Percentiles rank a stretch among this genome's conserved stretches.
phyloP scores from a whole-genome alignment of 1,140 invertebrate genomes.

The Ectropis grisescens region DNA sequence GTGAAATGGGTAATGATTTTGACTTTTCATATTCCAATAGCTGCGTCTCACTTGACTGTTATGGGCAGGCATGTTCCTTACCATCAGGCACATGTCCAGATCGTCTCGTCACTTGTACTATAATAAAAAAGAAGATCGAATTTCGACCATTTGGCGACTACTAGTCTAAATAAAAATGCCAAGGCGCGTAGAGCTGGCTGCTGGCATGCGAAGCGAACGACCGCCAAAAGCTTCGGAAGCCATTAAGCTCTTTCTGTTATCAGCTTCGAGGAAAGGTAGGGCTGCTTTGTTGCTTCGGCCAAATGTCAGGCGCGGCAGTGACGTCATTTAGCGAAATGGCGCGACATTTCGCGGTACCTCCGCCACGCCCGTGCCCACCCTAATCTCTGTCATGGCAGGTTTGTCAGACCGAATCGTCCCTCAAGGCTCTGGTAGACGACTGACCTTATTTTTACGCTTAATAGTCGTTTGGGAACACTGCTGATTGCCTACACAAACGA shows the following conservation, averaged over 20 bases:
- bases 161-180: no score
- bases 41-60: no score
- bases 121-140: no score
- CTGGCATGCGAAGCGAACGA: slow-evolving; percentile 37
- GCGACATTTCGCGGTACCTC: slow-evolving; percentile 51
- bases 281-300: slow-evolving; percentile 51
- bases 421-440: slow-evolving; percentile 22
- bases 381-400: slow-evolving; percentile 49
- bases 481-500: slow-evolving; percentile 10
- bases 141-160: no score
- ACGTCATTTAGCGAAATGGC: slow-evolving; percentile 53
- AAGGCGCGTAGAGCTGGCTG: slow-evolving; percentile 37
- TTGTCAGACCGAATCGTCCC: slow-evolving; percentile 37
- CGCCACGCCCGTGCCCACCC: slow-evolving; percentile 50
- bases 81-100: no score
- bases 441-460: slow-evolving; percentile 35
- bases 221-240: slow-evolving; percentile 35
- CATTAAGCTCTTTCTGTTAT: slow-evolving; percentile 56
- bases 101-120: no score
- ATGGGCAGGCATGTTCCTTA: no score
- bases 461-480: no score
- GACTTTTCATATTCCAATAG: no score
- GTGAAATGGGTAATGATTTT: no score
- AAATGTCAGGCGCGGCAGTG: slow-evolving; percentile 63
- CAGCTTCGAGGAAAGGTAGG: slow-evolving; percentile 45